Base-by-base conservation (phyloP, 1,140 invertebrate genomes). In the Tribolium madens region DNA sequence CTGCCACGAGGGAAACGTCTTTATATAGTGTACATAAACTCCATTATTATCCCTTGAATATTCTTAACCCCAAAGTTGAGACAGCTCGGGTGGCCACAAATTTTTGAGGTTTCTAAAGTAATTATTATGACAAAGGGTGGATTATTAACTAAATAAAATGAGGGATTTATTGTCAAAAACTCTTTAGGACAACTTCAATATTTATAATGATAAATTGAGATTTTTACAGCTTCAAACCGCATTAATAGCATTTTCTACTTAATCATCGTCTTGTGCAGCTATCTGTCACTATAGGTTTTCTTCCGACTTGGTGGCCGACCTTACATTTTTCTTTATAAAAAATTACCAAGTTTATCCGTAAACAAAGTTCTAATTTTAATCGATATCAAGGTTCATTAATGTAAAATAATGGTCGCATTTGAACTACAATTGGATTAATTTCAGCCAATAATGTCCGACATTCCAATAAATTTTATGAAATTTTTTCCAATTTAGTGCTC, bases 1-100 rank as follows among this genome's bases (percentile, higher is more conserved):
- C 3, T 64, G 57, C 57, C 57, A 64, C 57, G 14, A 64, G 57
- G 57, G 57, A 64, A 33, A 64, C 57, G 26, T 64, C 57, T 64
- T 64, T 64, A 64, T 33, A 14, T 26, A 6, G n/a, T 14, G n/a
- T 26, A 31, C 57, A 64, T 57, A 57, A 57, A 15, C 12, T 64
- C 10, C 7, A 33, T 64, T 64, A 50, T 47, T 47, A 60, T 26
- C 53, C 17, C 17, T 60, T 3, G 17, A 60, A 60, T n/a, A n/a
- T n/a, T n/a, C n/a, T n/a, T 14, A 33, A 12, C 10, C 31, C 21
- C 6, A 33, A 64, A 64, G 12, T 7, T 33, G 7, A 31, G 26
- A 3, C 26, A 31, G 26, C 6, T 31, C 6, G 26, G 36, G 0
- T 42, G 36, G 9, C 36, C 36, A 42, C n/a, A 42, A 2, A 42